Evolutionary conservation across 2,113 vertebrate genomes (phyloP).

Genomic region (Eudorcas thomsonii): DNA sequence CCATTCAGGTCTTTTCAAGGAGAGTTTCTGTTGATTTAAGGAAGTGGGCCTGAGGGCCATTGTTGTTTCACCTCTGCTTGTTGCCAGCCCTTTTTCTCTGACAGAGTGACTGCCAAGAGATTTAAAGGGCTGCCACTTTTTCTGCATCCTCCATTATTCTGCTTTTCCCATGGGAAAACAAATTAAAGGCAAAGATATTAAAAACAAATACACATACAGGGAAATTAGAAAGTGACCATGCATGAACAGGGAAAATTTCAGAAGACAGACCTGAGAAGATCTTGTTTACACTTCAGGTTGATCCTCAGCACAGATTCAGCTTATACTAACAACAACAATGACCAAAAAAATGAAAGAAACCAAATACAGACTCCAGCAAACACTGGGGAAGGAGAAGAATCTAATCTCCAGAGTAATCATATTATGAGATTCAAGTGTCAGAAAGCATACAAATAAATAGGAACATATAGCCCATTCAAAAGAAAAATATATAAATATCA

Average conservation of each 20-base stretch:
- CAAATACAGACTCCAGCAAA: not conserved
- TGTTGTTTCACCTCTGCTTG: not conserved
- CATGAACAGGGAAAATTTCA: not conserved
- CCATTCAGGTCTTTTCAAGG: not conserved
- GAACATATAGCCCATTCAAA: not conserved
- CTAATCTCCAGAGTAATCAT: not conserved
- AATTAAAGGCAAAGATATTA: not conserved
- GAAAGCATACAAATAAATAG: not conserved
- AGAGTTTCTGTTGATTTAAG: not conserved
- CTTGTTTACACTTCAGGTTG: not conserved
- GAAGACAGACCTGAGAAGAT: not conserved
- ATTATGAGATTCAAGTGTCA: not conserved
- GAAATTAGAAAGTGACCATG: not conserved
- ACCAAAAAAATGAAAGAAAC: not conserved
- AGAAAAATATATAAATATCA: not conserved
- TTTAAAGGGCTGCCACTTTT: not conserved
- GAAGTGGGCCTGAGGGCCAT: not conserved
- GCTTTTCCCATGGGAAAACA: not conserved
- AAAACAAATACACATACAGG: not conserved
- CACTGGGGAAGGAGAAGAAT: not conserved
- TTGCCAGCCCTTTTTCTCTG: not conserved
- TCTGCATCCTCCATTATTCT: not conserved
- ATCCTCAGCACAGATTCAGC: not conserved
- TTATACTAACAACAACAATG: not conserved
- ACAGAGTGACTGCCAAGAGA: not conserved